Conservation (phyloP, 2,888 invertebrate genomes). For the Fabriciana adippe region DNA sequence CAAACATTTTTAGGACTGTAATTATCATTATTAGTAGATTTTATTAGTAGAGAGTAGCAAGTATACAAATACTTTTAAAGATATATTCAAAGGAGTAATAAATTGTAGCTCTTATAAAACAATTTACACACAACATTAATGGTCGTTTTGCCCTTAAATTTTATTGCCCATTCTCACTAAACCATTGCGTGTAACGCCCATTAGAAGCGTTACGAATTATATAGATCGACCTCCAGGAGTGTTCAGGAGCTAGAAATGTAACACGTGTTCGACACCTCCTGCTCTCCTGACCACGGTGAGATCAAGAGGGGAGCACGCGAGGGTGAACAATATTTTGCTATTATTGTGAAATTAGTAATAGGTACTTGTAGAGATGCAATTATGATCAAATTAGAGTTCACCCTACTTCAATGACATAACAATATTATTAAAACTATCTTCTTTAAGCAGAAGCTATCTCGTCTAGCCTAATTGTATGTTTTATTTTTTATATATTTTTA, state of each 20-base stretch:
- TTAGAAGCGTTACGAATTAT: conserved; percentile 68
- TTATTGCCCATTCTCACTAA: conserved; percentile 53
- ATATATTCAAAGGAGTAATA: not conserved
- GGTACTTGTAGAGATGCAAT: conserved; percentile 50
- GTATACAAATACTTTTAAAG: not conserved
- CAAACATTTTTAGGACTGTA: no score
- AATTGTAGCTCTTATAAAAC: conserved; percentile 7
- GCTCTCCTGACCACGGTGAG: conserved; percentile 55
- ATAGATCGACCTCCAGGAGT: conserved; percentile 57
- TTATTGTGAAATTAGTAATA: conserved; percentile 67
- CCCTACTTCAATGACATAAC: conserved; percentile 1
- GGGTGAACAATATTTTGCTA: conserved; percentile 62
- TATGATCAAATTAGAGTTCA: conserved; percentile 29
- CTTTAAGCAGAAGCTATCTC: not conserved
- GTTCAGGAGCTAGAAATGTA: conserved; percentile 60
- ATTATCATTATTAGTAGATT: no score
- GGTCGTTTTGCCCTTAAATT: conserved; percentile 42
- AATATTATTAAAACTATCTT: not conserved
- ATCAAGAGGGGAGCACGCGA: conserved; percentile 51
- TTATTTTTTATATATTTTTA: no score
- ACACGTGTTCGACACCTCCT: conserved; percentile 76
- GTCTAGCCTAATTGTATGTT: no score
- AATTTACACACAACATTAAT: conserved; percentile 34
- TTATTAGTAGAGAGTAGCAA: not conserved
- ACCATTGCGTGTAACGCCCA: conserved; percentile 62